Percentiles rank a stretch among this genome's conserved stretches.
phyloP scores from a whole-genome alignment of 1,140 invertebrate genomes.

The Drosophila bocki region DNA sequence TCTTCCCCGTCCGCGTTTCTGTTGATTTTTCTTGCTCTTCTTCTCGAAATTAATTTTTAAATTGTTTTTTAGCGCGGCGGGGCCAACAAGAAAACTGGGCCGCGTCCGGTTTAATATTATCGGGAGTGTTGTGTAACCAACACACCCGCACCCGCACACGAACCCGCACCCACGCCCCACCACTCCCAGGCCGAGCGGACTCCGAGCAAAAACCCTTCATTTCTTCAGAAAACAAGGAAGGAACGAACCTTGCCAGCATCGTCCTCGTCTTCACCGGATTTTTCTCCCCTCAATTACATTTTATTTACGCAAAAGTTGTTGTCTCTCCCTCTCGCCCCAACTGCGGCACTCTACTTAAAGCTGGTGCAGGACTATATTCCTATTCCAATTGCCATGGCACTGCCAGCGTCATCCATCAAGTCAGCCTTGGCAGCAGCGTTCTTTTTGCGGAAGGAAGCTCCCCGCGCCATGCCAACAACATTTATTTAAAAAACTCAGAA shows the following conservation, averaged over 20 bases:
- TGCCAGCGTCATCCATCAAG: slow-evolving; percentile 58
- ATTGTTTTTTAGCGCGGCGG: slow-evolving; percentile 50
- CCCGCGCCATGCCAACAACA: slow-evolving; percentile 61
- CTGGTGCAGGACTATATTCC: slow-evolving; percentile 35
- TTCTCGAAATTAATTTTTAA: slow-evolving; percentile 73
- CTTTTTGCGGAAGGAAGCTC: slow-evolving; percentile 55
- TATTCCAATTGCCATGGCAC: slow-evolving; percentile 48
- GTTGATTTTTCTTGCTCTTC: slow-evolving; percentile 71
- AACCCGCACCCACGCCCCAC: not conserved
- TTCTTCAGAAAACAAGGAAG: slow-evolving; percentile 15
- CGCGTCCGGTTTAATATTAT: slow-evolving; percentile 48
- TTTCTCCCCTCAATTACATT: slow-evolving; percentile 74
- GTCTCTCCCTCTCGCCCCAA: slow-evolving; percentile 15
- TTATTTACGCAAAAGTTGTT: slow-evolving; percentile 68
- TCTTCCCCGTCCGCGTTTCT: slow-evolving; percentile 38
- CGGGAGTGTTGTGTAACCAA: slow-evolving; percentile 13
- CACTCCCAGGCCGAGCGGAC: not conserved
- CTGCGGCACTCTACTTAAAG: slow-evolving; percentile 9
- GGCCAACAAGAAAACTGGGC: slow-evolving; percentile 21
- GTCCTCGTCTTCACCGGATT: slow-evolving; percentile 37
- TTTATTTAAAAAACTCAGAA: slow-evolving; percentile 51
- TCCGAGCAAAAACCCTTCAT: slow-evolving; percentile 10
- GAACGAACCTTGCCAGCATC: slow-evolving; percentile 34
- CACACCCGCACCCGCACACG: slow-evolving; percentile 12
- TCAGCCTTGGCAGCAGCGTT: slow-evolving; percentile 31